Percentiles rank a stretch among this genome's conserved stretches.
Evolutionary conservation across 1,140 invertebrate genomes (phyloP).

Genomic region (Nasonia vitripennis): DNA sequence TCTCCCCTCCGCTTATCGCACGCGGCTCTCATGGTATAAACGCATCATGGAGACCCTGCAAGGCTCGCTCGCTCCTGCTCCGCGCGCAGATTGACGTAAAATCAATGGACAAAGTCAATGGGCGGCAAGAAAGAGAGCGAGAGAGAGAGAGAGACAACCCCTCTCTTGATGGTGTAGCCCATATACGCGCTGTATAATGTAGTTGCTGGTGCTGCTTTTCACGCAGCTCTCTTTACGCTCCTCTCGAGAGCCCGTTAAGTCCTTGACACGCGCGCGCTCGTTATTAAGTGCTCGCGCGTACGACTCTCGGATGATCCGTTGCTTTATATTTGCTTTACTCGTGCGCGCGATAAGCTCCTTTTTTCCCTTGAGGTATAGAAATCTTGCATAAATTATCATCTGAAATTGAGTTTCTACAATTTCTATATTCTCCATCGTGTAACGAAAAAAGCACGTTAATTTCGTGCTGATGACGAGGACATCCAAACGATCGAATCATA

Average conservation of each 20-base stretch:
- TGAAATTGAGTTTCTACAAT: background rate
- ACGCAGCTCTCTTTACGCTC: conserved; percentile 31
- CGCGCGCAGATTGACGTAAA: conserved; percentile 73
- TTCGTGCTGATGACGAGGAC: background rate
- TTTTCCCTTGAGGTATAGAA: background rate
- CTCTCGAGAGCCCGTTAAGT: conserved; percentile 63
- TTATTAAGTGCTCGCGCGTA: background rate
- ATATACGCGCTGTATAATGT: background rate
- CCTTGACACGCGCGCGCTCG: conserved; percentile 56
- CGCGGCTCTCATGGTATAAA: conserved; percentile 66
- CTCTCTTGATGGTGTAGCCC: background rate
- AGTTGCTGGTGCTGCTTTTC: background rate
- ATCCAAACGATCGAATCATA: conserved; percentile 23
- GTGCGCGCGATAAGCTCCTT: background rate
- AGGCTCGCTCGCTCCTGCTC: conserved; percentile 59
- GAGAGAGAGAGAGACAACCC: background rate
- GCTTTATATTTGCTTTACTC: background rate
- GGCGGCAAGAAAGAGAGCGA: conserved; percentile 56
- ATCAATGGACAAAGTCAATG: conserved; percentile 76
- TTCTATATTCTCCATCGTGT: background rate
- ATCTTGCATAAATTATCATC: too few relatives aligned
- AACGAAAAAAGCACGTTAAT: conserved; percentile 4
- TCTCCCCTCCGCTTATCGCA: conserved; percentile 67
- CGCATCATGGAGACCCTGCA: conserved; percentile 73
- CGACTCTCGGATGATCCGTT: conserved; percentile 15